Conservation (phyloP, 2,797 vertebrate genomes). For the Taeniopygia guttata region DNA sequence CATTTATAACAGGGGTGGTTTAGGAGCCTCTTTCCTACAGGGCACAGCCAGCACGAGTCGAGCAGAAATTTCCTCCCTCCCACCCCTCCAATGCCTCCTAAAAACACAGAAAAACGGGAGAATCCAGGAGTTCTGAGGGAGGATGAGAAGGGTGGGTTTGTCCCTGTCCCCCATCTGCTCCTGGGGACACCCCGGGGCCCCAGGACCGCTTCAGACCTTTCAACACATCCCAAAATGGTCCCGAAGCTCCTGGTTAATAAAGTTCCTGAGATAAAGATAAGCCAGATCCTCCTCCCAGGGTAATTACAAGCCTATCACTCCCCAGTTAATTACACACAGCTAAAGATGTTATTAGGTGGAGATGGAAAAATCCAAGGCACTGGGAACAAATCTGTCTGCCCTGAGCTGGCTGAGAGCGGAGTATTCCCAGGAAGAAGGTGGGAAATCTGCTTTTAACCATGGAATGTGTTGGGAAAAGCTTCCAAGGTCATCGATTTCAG, state of each 20-base stretch:
- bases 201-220: not conserved
- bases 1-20: not conserved
- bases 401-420: constrained; percentile 48
- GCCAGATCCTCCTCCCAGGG: constrained; percentile 26
- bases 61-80: not conserved
- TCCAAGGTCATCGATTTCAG: accelerated
- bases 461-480: not conserved
- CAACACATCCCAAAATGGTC: not conserved
- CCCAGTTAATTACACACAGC: constrained; percentile 69
- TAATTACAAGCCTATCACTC: constrained; percentile 73
- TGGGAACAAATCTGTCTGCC: constrained; percentile 59
- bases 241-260: constrained; percentile 19
- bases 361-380: not conserved
- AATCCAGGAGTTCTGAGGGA: not conserved
- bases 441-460: not conserved
- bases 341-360: constrained; percentile 55
- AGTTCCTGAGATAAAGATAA: constrained; percentile 48
- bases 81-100: not conserved
- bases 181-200: not conserved
- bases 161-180: not conserved
- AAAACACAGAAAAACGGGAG: not conserved
- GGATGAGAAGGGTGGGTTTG: not conserved
- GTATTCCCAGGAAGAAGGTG: constrained; percentile 54
- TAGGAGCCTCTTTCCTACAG: not conserved
- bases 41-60: accelerated